phyloP scores from a whole-genome alignment of 30 jellyfish, hydroid and myxozoan genomes.

The Aurelia sp. region DNA sequence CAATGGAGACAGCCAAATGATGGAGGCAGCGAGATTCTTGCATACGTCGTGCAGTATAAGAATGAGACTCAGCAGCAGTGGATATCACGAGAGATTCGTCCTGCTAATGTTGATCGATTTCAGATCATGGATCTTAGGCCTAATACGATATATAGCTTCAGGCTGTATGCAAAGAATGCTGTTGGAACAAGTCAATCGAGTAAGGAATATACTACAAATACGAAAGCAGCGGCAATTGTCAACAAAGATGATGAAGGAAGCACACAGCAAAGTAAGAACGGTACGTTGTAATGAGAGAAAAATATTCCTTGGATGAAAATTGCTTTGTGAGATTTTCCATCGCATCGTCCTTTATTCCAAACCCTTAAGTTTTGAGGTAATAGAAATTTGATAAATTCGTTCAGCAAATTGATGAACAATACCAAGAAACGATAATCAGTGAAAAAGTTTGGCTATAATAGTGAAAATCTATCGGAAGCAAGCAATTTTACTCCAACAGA shows the following conservation, averaged over 20 bases:
- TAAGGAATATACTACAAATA: background rate
- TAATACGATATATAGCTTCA: constrained; percentile 41
- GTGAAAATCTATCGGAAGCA: too few species aligned
- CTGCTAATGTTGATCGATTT: constrained; percentile 66
- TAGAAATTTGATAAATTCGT: too few species aligned
- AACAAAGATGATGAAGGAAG: background rate
- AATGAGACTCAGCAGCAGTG: constrained; percentile 37
- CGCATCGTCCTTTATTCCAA: too few species aligned
- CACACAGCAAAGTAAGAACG: constrained; percentile 2
- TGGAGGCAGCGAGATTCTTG: constrained; percentile 57
- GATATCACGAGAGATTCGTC: constrained; percentile 63
- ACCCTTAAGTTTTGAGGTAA: too few species aligned
- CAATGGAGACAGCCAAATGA: constrained; percentile 52
- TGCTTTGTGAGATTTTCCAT: too few species aligned
- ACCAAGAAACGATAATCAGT: too few species aligned
- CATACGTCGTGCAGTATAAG: constrained; percentile 60
- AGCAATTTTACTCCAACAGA: too few species aligned
- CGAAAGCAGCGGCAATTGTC: background rate
- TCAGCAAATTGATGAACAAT: too few species aligned
- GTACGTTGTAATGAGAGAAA: background rate
- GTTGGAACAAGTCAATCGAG: constrained; percentile 77
- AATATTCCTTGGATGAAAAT: too few species aligned
- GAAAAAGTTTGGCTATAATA: too few species aligned
- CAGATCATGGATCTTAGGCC: constrained; percentile 64
- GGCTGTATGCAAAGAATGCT: constrained; percentile 71